phyloP scores from a whole-genome alignment of 2,113 vertebrate species.

The Hemibagrus wyckioides region DNA sequence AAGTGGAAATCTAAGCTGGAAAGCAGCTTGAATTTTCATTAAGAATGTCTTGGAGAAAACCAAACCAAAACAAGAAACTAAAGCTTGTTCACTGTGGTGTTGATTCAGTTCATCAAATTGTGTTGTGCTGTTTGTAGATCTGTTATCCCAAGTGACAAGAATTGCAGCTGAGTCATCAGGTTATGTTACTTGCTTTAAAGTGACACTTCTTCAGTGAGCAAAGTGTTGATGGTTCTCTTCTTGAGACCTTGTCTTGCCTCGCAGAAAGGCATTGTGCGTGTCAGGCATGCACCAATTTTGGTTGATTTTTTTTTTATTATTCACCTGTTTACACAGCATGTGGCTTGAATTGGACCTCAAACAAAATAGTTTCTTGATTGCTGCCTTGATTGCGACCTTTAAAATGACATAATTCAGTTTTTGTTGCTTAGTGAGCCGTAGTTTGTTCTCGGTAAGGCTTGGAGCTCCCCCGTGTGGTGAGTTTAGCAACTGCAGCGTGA shows the following conservation, averaged over 20 bases:
- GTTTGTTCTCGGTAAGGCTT: neutral
- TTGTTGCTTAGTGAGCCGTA: neutral
- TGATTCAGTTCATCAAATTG: neutral
- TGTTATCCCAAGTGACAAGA: neutral
- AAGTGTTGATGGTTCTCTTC: neutral
- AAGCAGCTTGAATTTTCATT: neutral
- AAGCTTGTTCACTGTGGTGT: neutral
- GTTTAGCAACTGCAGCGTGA: neutral
- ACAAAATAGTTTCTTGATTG: no score
- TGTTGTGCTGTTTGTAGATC: neutral
- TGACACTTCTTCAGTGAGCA: neutral
- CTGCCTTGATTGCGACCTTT: neutral
- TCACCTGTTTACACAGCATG: neutral
- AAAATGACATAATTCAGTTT: neutral
- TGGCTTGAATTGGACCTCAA: neutral
- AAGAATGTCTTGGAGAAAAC: neutral
- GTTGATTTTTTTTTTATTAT: neutral
- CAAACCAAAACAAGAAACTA: no score
- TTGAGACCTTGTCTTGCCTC: neutral
- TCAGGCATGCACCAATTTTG: neutral
- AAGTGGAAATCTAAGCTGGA: neutral
- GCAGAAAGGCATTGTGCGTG: neutral
- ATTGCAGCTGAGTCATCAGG: neutral
- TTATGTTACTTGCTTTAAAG: neutral
- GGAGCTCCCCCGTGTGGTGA: slow-evolving; percentile 8